A percentile compares a stretch with the other conserved stretches of the same genome.
These are phyloP conservation scores for Drosophila kanekoi DNA, from an alignment of 2,888 invertebrate species.

Conservation along the genomic window DNA sequence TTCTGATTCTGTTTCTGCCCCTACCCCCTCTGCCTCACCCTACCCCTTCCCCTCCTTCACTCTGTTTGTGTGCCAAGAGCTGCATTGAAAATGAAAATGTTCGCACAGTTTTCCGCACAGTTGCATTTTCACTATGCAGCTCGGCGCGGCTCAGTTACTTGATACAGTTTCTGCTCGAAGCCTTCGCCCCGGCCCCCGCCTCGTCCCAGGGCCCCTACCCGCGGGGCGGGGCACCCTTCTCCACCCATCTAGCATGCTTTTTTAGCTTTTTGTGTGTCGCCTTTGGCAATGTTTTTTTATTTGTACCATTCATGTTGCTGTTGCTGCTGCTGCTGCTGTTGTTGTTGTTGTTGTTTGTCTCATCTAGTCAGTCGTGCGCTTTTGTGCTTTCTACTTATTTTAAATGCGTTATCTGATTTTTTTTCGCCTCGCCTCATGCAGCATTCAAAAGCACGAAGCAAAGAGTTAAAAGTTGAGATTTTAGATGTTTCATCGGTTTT, in stretches of 20 bases:
- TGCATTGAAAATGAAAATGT: conserved; percentile 81
- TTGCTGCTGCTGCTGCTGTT: conserved; percentile 1
- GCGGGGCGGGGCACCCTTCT: no score
- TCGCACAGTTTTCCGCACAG: conserved; percentile 82
- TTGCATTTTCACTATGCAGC: conserved; percentile 79
- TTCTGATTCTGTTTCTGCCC: conserved; percentile 28
- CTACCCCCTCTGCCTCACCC: neutral
- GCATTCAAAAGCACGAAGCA: conserved; percentile 65
- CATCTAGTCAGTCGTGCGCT: conserved; percentile 76
- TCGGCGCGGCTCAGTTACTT: conserved; percentile 80
- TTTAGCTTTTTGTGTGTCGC: conserved; percentile 59
- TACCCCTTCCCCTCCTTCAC: neutral
- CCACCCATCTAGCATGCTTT: conserved; percentile 15
- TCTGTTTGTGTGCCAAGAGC: conserved; percentile 68
- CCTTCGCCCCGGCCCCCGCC: neutral
- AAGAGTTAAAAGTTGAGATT: conserved; percentile 75
- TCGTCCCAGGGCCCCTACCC: no score
- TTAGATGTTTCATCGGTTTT: conserved; percentile 16
- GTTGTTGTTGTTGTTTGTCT: conserved; percentile 26
- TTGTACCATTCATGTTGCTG: conserved; percentile 37
- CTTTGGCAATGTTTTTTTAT: conserved; percentile 51
- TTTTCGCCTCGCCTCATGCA: conserved; percentile 65
- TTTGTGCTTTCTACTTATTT: conserved; percentile 74
- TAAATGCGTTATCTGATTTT: conserved; percentile 77
- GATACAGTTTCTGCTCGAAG: conserved; percentile 66